Evolutionary conservation across 2,888 invertebrate species (phyloP).

Genomic region (Agriotes lineatus): DNA sequence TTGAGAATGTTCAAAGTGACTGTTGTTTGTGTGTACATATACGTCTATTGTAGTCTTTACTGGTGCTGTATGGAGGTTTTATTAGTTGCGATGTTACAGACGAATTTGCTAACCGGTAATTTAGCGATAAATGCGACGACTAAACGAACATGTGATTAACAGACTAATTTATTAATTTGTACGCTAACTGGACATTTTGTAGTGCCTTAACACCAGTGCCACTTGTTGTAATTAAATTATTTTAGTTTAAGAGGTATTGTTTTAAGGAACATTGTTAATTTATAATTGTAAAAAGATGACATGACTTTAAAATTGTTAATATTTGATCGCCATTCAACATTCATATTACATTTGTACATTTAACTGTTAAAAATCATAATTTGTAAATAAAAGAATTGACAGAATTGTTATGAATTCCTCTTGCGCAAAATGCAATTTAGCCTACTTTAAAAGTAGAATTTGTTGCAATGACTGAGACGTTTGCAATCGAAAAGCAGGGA

Average conservation of each 20-base stretch:
- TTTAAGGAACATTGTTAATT: conserved; percentile 34
- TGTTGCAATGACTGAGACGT: too few relatives aligned
- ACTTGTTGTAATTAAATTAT: conserved; percentile 46
- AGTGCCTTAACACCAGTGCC: conserved; percentile 49
- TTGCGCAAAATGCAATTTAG: too few relatives aligned
- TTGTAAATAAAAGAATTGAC: conserved; percentile 41
- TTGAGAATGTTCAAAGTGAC: conserved; percentile 27
- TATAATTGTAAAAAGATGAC: conserved; percentile 33
- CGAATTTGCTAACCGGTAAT: conserved; percentile 13
- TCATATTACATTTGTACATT: conserved; percentile 35
- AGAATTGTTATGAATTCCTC: too few relatives aligned
- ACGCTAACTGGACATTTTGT: conserved; percentile 41
- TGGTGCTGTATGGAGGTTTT: conserved; percentile 36
- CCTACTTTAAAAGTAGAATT: too few relatives aligned
- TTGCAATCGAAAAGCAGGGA: too few relatives aligned
- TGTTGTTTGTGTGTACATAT: conserved; percentile 41
- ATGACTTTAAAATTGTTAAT: conserved; percentile 31
- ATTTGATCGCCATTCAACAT: conserved; percentile 21
- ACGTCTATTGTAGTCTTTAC: conserved; percentile 28
- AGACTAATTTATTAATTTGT: conserved; percentile 47
- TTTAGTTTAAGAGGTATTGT: conserved; percentile 34
- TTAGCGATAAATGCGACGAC: conserved; percentile 36
- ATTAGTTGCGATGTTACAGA: conserved; percentile 26
- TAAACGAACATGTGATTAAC: conserved; percentile 45
- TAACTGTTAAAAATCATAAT: conserved; percentile 35